Percentiles rank a stretch among this genome's conserved stretches.
Evolutionary conservation across 2,113 vertebrate species (phyloP).

Genomic region (Malurus alboscapulatus): DNA sequence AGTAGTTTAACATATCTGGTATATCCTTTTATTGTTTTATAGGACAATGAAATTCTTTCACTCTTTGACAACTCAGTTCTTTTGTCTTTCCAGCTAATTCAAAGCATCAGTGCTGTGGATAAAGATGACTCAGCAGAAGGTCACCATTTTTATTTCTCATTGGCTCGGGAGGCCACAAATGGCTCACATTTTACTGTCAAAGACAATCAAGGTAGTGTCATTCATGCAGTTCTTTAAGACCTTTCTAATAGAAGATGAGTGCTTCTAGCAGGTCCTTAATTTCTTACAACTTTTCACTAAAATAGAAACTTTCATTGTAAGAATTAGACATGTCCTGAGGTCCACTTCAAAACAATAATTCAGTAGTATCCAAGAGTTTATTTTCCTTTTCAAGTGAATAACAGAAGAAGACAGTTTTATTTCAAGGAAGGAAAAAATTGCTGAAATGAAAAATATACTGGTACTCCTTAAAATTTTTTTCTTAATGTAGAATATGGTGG

Average conservation of each 20-base stretch:
- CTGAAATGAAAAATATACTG: not conserved
- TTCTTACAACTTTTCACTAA: not conserved
- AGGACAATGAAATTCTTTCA: not conserved
- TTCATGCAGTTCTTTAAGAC: not conserved
- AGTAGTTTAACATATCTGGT: not conserved
- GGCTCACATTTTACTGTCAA: slow-evolving; percentile 84
- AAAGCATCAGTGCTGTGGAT: slow-evolving; percentile 87
- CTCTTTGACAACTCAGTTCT: not conserved
- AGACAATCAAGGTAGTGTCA: slow-evolving; percentile 86
- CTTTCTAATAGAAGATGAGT: not conserved
- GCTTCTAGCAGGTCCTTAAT: not conserved
- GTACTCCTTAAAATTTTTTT: not conserved
- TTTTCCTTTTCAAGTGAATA: not conserved
- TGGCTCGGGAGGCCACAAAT: slow-evolving; percentile 76
- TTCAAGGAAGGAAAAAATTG: not conserved
- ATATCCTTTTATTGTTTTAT: not conserved
- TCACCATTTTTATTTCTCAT: slow-evolving; percentile 85
- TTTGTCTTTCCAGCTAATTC: slow-evolving; percentile 78
- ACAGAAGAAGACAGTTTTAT: not conserved
- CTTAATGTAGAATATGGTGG: not conserved
- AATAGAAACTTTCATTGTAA: not conserved
- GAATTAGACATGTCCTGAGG: not conserved
- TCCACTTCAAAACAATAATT: not conserved
- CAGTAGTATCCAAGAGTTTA: not conserved
- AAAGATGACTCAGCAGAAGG: slow-evolving; percentile 80